Evolutionary conservation across 2,888 invertebrate species (phyloP), one percentile per base, ranked within the genome.

Genomic region (Rhaphigaster nebulosa): DNA sequence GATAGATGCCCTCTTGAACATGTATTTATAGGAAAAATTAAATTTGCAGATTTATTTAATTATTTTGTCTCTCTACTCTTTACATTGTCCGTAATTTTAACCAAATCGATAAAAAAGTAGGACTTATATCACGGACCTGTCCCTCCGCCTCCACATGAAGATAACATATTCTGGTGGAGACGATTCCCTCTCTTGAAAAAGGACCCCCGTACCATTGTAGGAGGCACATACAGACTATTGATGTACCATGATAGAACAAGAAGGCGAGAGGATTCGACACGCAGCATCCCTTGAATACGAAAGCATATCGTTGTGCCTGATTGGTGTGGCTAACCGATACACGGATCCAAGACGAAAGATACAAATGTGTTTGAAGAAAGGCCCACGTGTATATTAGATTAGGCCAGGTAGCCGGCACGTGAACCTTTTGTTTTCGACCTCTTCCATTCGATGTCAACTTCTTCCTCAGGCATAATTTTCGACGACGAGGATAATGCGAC

Each of bases 341-440:
- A 23, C 84, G 26, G 84, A 84, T 84, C 84, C 84, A 84, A 84
- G 84, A 84, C 45, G 84, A 84, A 84, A 45, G 84, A 50, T 84
- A 84, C 84, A 84, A 84, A 84, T 84, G 84, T 84, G 84, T 84
- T 84, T 84, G 84, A 84, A 84, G 84, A 84, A 84, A 84, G 84
- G 3, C 45, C 84, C 84, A 45, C 45, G 84, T 84, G 84, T 84
- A 84, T 84, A 84, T 84, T 84, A 84, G 84, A 84, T 84, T 84
- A 84, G 84, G 84, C 6, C 45, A 45, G 84, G 41, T 45, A 84
- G 84, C 45, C 23, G 45, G 84, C 84, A 84, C 84, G 84, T 84
- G 84, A 84, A 8, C 84, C 45, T 45, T 84, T 84, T 84, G 84
- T 84, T 45, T 84, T 84, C 45, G 26, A 12, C n/a, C 45, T 45